Conservation (phyloP, 30 jellyfish, hydroid and myxozoan genomes). For the Mastigias papua region DNA sequence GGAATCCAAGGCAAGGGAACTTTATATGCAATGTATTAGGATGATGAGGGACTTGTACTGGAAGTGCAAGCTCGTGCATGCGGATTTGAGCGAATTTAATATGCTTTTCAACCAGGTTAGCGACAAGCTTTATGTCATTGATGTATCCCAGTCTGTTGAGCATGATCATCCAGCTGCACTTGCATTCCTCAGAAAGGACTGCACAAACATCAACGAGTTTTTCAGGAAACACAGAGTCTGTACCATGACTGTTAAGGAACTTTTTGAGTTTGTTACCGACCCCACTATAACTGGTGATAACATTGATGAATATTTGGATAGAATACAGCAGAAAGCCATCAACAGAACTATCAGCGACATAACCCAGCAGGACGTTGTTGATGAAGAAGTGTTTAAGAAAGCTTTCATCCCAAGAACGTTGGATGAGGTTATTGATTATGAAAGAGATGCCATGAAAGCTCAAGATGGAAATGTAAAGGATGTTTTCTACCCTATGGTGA, state of each 20-base stretch:
- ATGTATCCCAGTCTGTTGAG: slow-evolving; percentile 99
- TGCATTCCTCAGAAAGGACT: slow-evolving; percentile 87
- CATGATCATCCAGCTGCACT: slow-evolving; percentile 97
- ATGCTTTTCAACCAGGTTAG: slow-evolving; percentile 82
- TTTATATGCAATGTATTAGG: slow-evolving; percentile 84
- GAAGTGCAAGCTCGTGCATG: slow-evolving; percentile 96
- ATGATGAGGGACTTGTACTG: slow-evolving; percentile 90
- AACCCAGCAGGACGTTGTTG: slow-evolving; percentile 71
- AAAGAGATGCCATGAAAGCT: slow-evolving; percentile 82
- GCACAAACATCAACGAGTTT: slow-evolving; percentile 90
- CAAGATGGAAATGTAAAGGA: slow-evolving; percentile 79
- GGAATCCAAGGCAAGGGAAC: slow-evolving; percentile 94
- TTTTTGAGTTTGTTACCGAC: slow-evolving; percentile 96
- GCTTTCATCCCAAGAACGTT: slow-evolving; percentile 93
- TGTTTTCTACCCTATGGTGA: slow-evolving; percentile 82
- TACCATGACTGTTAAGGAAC: slow-evolving; percentile 93
- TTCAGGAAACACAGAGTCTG: slow-evolving; percentile 83
- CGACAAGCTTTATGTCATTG: slow-evolving; percentile 87
- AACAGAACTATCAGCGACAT: slow-evolving; percentile 62
- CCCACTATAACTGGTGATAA: slow-evolving; percentile 83
- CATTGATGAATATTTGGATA: slow-evolving; percentile 79
- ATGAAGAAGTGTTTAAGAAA: slow-evolving; percentile 94
- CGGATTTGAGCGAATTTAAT: slow-evolving; percentile 97
- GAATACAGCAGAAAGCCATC: slow-evolving; percentile 76
- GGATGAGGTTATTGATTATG: slow-evolving; percentile 93